phyloP scores from a whole-genome alignment of 2,113 vertebrate species.

The Drymodes brunneopygia region DNA sequence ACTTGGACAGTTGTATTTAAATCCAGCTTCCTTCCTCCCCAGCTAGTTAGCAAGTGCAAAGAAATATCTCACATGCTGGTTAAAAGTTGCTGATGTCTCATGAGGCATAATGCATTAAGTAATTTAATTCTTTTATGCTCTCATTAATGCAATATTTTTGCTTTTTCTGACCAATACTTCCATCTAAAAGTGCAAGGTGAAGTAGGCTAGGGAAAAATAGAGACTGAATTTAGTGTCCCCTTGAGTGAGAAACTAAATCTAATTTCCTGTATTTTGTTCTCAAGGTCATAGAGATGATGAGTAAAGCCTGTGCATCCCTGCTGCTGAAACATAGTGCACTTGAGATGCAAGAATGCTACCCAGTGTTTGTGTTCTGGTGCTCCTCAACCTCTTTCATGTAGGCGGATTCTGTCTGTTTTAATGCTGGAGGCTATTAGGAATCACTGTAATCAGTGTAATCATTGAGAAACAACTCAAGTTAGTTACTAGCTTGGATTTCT shows the following conservation, averaged over 20 bases:
- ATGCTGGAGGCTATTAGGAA: not conserved
- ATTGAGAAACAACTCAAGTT: not conserved
- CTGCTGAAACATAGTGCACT: not conserved
- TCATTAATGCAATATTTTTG: not conserved
- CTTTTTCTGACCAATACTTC: not conserved
- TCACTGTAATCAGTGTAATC: not conserved
- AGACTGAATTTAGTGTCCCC: not conserved
- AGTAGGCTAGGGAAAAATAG: not conserved
- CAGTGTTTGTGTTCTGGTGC: not conserved
- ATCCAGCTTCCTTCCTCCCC: not conserved
- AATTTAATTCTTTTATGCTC: not conserved
- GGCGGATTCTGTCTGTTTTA: not conserved
- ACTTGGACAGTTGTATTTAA: not conserved
- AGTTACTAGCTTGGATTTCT: not conserved
- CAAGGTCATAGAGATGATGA: not conserved
- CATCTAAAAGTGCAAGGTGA: not conserved
- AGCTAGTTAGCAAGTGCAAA: not conserved
- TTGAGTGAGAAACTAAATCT: not conserved
- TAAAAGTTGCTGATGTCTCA: not conserved
- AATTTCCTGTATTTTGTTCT: not conserved
- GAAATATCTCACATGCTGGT: not conserved
- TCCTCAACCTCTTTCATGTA: not conserved
- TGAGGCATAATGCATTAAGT: not conserved
- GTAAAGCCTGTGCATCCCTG: not conserved
- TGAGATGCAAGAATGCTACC: not conserved